These are phyloP conservation scores for Cinclus mexicanus DNA, from an alignment of 2,113 vertebrate genomes.

Conservation along the genomic window DNA sequence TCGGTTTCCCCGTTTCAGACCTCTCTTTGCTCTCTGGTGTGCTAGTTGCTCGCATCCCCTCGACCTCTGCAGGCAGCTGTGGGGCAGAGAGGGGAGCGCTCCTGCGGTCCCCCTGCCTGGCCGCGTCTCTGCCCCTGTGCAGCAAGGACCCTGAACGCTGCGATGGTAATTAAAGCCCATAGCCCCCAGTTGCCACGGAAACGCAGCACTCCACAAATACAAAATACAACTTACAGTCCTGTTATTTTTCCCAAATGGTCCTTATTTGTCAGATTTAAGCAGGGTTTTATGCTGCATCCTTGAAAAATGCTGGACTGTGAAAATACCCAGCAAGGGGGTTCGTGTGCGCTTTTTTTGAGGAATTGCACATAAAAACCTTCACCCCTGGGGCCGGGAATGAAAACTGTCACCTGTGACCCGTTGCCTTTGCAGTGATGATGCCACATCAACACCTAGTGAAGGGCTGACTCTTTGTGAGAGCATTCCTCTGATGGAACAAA, in stretches of 20 bases:
- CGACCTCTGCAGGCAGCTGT: not conserved
- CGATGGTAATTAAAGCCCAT: not conserved
- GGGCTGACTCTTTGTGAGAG: not conserved
- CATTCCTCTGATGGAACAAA: not conserved
- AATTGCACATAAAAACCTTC: not conserved
- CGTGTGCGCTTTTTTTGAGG: accelerated
- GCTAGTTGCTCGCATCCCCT: accelerated
- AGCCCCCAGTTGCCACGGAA: constrained; percentile 42
- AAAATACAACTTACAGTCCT: not conserved
- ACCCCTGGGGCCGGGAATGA: not conserved
- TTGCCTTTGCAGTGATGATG: not conserved
- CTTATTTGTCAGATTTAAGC: not conserved
- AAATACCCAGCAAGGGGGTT: not conserved
- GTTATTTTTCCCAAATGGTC: not conserved
- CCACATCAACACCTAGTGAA: not conserved
- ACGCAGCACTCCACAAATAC: constrained; percentile 31
- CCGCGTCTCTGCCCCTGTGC: not conserved
- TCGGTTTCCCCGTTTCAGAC: not conserved
- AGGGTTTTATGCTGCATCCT: not conserved
- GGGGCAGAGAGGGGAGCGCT: not conserved
- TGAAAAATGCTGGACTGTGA: not conserved
- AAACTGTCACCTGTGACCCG: not conserved
- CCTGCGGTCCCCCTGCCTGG: not conserved
- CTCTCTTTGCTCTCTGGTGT: not conserved
- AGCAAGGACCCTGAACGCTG: not conserved